Conservation (phyloP, 2,888 invertebrate genomes). For the Furcula furcula region DNA sequence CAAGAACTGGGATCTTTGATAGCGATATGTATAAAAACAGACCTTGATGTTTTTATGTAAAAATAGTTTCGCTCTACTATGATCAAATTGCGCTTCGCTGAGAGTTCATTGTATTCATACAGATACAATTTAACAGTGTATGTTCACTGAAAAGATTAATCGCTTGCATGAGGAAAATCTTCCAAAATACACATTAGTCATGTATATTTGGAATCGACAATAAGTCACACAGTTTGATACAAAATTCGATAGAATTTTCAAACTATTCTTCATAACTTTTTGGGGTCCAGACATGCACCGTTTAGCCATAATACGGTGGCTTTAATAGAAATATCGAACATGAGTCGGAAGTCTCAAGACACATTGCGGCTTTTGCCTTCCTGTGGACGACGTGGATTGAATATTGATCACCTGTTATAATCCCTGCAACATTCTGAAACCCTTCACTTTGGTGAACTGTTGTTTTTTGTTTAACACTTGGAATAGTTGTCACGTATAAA, state of each 20-base stretch:
- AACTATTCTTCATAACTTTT: conserved; percentile 14
- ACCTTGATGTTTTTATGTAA: conserved; percentile 43
- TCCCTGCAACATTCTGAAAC: conserved; percentile 46
- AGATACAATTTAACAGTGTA: conserved; percentile 10
- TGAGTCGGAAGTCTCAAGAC: conserved; percentile 63
- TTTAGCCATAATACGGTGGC: conserved; percentile 40
- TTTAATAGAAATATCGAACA: conserved; percentile 69
- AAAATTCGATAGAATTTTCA: no score
- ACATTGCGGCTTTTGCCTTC: conserved; percentile 72
- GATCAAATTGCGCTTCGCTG: no score
- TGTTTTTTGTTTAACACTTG: conserved; percentile 49
- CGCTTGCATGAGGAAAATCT: conserved; percentile 16
- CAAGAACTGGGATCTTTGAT: conserved; percentile 39
- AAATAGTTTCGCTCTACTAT: conserved; percentile 25
- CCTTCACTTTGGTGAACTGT: conserved; percentile 55
- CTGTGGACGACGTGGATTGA: conserved; percentile 51
- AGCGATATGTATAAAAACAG: conserved; percentile 39
- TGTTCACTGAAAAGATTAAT: conserved; percentile 12
- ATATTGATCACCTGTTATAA: conserved; percentile 58
- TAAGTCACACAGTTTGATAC: no score
- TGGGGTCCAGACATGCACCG: conserved; percentile 29
- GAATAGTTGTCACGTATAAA: conserved; percentile 46
- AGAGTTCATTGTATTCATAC: conserved; percentile 23
- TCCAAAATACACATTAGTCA: conserved; percentile 14
- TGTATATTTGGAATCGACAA: conserved; percentile 1